Percentiles rank a stretch among this genome's conserved stretches.
phyloP scores from a whole-genome alignment of 2,888 invertebrate genomes.

The Brassicogethes aeneus region DNA sequence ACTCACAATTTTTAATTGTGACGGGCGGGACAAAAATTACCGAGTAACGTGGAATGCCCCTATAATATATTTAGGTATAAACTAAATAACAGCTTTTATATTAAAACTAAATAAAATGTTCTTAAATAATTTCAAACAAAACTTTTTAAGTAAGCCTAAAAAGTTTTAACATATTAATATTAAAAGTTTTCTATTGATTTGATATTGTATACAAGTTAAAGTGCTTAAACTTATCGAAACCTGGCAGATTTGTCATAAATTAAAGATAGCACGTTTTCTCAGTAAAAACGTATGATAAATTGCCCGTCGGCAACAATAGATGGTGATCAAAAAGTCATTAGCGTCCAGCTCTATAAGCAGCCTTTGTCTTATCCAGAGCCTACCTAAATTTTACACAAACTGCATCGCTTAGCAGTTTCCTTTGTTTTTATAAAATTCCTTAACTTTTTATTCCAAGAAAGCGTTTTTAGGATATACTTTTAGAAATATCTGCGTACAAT shows the following conservation, averaged over 20 bases:
- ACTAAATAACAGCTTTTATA: no score
- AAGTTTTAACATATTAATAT: no score
- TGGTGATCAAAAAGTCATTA: slow-evolving; percentile 35
- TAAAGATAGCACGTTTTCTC: slow-evolving; percentile 9
- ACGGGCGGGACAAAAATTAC: no score
- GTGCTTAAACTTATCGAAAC: neutral
- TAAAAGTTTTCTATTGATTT: no score
- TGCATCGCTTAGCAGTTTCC: slow-evolving; percentile 1
- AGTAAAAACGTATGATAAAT: slow-evolving; percentile 28
- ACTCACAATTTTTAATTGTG: no score
- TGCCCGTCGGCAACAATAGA: slow-evolving; percentile 29
- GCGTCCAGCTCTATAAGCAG: slow-evolving; percentile 19
- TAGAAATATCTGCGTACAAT: no score
- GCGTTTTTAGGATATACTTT: neutral
- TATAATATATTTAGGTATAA: no score
- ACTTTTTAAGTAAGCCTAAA: no score
- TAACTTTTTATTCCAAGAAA: neutral
- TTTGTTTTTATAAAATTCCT: neutral
- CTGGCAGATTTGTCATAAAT: neutral
- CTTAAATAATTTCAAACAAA: no score
- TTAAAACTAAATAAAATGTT: no score
- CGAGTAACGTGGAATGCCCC: no score
- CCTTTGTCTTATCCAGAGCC: slow-evolving; percentile 21
- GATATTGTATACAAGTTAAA: no score
- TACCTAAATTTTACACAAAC: neutral